Percentiles rank a stretch among this genome's conserved stretches.
These are phyloP conservation scores for Poecile montanus DNA, from an alignment of 2,797 vertebrate species.

Conservation along the genomic window DNA sequence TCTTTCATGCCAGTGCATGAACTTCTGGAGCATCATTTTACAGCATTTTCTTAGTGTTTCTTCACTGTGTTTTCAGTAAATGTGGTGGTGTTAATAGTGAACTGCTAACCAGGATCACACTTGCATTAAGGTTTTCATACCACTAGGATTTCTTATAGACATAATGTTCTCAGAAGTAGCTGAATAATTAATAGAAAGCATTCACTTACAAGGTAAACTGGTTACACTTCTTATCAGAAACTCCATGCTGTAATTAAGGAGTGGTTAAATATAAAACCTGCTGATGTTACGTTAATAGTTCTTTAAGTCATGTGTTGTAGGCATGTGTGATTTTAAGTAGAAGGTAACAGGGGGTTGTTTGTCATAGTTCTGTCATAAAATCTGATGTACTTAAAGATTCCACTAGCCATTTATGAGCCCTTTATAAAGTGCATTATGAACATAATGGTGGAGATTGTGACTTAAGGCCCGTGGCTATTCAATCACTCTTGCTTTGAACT, in stretches of 20 bases:
- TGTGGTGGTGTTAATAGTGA: not conserved
- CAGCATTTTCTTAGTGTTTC: not conserved
- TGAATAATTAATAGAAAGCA: not conserved
- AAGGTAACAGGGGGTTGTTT: not conserved
- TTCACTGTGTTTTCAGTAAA: not conserved
- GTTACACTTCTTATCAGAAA: slow-evolving; percentile 1
- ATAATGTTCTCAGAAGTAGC: not conserved
- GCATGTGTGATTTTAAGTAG: not conserved
- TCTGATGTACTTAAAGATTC: not conserved
- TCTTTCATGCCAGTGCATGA: not conserved
- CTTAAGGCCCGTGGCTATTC: not conserved
- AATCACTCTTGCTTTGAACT: not conserved
- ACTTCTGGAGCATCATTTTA: not conserved
- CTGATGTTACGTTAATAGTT: not conserved
- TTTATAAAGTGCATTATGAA: not conserved
- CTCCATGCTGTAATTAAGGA: not conserved
- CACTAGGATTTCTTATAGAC: not conserved
- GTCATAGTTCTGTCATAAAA: not conserved
- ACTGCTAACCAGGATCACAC: not conserved
- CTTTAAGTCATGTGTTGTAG: not conserved
- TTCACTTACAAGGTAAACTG: not conserved
- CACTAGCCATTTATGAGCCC: not conserved
- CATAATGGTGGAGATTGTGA: not conserved
- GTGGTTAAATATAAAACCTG: not conserved
- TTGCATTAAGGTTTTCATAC: not conserved